Evolutionary conservation across 2,888 invertebrate genomes (phyloP).

Genomic region (Cheilosia pagana): DNA sequence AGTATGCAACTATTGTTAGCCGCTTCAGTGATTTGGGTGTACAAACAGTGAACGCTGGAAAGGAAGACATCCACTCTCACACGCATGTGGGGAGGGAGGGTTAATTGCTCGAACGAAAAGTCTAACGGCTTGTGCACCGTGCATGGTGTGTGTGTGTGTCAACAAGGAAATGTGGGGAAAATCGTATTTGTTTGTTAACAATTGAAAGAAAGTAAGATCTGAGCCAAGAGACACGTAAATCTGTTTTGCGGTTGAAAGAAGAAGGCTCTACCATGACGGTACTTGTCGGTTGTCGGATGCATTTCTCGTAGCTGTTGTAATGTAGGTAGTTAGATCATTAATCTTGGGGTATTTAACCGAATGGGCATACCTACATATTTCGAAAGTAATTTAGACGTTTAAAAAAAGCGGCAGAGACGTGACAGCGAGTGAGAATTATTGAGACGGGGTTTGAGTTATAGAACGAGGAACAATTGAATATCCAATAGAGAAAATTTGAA

Average conservation of each 20-base stretch:
- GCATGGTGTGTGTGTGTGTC: too few relatives aligned
- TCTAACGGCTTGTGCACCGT: conserved; percentile 14
- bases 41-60: conserved; percentile 6
- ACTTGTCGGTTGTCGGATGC: neutral
- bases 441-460: neutral
- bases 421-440: too few relatives aligned
- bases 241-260: conserved; percentile 4
- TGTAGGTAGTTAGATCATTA: neutral
- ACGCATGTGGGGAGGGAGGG: neutral
- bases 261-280: conserved; percentile 13
- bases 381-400: too few relatives aligned
- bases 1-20: neutral
- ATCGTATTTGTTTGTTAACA: neutral
- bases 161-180: conserved; percentile 10
- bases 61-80: neutral
- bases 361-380: too few relatives aligned
- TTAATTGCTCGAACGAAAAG: conserved; percentile 28
- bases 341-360: too few relatives aligned
- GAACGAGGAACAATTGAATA: too few relatives aligned
- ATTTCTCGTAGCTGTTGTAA: neutral
- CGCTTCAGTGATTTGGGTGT: conserved; percentile 29
- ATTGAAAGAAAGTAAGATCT: conserved; percentile 30
- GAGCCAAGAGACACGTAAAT: conserved; percentile 3
- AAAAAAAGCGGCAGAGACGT: neutral
- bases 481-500: too few relatives aligned